Conservation (phyloP, 2,888 invertebrate genomes). For the Melipona bicolor region DNA sequence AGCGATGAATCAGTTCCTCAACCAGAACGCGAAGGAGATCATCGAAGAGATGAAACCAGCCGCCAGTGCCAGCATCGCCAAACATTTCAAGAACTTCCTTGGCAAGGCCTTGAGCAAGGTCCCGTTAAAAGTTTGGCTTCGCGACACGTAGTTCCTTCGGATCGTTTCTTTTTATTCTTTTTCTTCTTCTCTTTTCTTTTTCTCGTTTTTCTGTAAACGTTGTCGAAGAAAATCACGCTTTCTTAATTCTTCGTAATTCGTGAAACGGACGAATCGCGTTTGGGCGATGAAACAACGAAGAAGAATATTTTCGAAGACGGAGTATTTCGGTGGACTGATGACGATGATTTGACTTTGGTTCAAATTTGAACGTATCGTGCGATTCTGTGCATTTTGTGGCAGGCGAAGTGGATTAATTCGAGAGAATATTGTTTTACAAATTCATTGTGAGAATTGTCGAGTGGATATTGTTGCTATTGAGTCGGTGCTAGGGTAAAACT, state of each 20-base stretch:
- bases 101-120: conserved; percentile 90
- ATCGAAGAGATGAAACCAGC: conserved; percentile 93
- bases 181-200: background rate
- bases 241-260: background rate
- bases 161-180: background rate
- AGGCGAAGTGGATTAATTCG: background rate
- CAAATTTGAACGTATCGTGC: background rate
- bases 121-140: conserved; percentile 89
- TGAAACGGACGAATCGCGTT: background rate
- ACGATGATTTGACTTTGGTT: no score
- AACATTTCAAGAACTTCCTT: conserved; percentile 90
- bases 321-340: background rate
- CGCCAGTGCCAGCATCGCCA: conserved; percentile 89
- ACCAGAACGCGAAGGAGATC: conserved; percentile 92
- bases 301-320: background rate
- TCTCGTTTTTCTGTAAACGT: background rate
- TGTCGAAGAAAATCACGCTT: background rate
- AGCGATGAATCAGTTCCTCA: conserved; percentile 93
- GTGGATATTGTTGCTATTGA: background rate
- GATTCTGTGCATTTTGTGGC: background rate
- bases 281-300: background rate
- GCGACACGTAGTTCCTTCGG: conserved; percentile 68
- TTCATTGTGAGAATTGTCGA: background rate
- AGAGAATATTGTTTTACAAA: background rate
- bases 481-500: background rate